phyloP scores from a whole-genome alignment of 2,113 vertebrate species.

The Antechinus stuartii region DNA sequence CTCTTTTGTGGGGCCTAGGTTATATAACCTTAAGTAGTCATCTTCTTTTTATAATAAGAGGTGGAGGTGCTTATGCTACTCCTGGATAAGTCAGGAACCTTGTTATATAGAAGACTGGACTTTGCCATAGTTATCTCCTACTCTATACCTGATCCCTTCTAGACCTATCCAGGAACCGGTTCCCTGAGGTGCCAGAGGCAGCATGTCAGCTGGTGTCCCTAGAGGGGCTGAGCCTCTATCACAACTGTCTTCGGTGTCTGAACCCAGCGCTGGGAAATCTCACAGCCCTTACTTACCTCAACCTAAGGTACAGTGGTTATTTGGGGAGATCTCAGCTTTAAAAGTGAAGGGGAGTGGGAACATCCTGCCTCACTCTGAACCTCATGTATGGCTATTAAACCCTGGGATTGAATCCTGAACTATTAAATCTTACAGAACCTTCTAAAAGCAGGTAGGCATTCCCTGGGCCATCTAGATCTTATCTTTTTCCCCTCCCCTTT shows the following conservation, averaged over 20 bases:
- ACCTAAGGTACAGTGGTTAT: conserved; percentile 81
- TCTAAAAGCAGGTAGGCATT: neutral
- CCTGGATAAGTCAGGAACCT: neutral
- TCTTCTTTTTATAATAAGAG: neutral
- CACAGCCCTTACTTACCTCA: conserved; percentile 94
- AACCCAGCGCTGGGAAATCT: conserved; percentile 90
- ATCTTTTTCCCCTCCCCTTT: conserved; percentile 1
- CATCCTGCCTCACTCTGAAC: neutral
- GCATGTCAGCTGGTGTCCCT: conserved; percentile 92
- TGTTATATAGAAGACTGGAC: conserved; percentile 8
- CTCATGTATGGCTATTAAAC: neutral
- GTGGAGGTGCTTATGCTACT: neutral
- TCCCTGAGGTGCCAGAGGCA: conserved; percentile 94
- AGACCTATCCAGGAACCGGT: conserved; percentile 95
- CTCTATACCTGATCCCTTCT: conserved; percentile 29
- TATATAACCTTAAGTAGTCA: neutral
- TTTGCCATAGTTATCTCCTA: neutral
- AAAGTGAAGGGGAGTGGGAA: neutral
- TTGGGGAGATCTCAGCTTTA: neutral
- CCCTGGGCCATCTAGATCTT: neutral
- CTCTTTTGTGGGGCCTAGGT: neutral
- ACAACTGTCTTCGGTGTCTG: conserved; percentile 93
- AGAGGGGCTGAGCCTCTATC: conserved; percentile 94
- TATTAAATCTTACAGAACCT: neutral
- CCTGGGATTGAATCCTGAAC: neutral